Evolutionary conservation across 2,797 vertebrate genomes (phyloP).

Genomic region (Premnoplex brunnescens): DNA sequence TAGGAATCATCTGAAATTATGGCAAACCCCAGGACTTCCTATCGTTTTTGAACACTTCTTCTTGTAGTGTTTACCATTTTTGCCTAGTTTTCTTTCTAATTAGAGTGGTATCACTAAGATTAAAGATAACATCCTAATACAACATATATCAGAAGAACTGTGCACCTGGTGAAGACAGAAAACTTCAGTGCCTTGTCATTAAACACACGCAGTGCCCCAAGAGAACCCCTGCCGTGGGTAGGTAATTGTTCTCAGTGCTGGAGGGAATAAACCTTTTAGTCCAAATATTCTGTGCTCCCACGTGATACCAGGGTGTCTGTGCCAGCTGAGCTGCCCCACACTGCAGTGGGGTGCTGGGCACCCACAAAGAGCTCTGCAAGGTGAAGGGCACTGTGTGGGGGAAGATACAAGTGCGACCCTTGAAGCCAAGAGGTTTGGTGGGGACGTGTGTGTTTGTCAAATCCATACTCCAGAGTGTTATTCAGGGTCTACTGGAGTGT

Average conservation of each 20-base stretch:
- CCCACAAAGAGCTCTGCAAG: not conserved
- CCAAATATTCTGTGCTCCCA: not conserved
- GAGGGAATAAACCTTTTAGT: not conserved
- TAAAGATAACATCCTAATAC: not conserved
- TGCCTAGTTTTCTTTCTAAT: not conserved
- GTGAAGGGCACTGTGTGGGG: not conserved
- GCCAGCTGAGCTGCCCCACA: not conserved
- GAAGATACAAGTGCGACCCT: not conserved
- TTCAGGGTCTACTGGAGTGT: not conserved
- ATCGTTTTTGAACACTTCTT: not conserved
- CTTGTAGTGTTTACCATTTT: not conserved
- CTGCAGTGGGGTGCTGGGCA: not conserved
- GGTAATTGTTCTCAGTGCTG: not conserved
- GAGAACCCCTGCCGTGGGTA: not conserved
- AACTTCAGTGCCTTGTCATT: not conserved
- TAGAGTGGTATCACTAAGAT: not conserved
- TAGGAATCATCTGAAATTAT: not conserved
- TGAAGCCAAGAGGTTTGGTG: not conserved
- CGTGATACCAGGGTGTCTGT: not conserved
- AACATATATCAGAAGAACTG: not conserved
- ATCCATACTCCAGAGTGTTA: not conserved
- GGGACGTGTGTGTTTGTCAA: not conserved
- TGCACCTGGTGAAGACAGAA: not conserved
- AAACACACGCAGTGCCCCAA: fast-evolving
- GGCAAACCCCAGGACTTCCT: not conserved